These are phyloP conservation scores for Myrmecobius fasciatus DNA, from an alignment of 2,113 vertebrate species.

Conservation along the genomic window DNA sequence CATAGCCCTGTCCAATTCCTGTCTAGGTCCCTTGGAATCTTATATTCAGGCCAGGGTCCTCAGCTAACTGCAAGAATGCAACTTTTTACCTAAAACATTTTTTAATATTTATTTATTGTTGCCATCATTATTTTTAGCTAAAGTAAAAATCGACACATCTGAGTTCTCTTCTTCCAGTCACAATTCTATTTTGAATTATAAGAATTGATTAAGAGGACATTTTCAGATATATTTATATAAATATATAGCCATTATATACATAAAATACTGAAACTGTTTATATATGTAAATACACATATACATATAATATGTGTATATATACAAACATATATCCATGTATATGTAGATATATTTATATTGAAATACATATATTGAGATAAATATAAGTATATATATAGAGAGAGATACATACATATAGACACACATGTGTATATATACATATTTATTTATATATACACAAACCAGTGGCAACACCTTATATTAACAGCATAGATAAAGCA, in stretches of 20 bases:
- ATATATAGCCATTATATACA: not conserved
- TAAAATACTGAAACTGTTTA: not conserved
- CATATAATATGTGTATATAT: not conserved
- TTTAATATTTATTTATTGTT: not conserved
- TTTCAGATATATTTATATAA: conserved; percentile 73
- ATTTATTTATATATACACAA: not conserved
- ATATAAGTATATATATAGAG: not conserved
- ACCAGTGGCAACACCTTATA: conserved; percentile 83
- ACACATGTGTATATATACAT: not conserved
- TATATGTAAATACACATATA: not conserved
- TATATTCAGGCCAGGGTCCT: conserved; percentile 78
- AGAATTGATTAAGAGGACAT: conserved; percentile 71
- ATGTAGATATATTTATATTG: not conserved
- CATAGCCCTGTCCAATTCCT: conserved; percentile 72
- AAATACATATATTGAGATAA: too few species aligned
- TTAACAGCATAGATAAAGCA: conserved; percentile 85
- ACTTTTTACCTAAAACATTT: conserved; percentile 69
- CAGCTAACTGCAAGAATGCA: conserved; percentile 74
- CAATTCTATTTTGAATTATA: conserved; percentile 77
- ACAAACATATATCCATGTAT: not conserved
- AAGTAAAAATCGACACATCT: conserved; percentile 70
- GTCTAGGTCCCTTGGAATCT: conserved; percentile 78
- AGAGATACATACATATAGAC: not conserved
- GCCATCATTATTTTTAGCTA: conserved; percentile 21
- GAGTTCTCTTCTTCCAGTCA: conserved; percentile 67